Evolutionary conservation across 2,113 vertebrate genomes (phyloP), one percentile per base, ranked within the genome.

Genomic region (Dromas ardeola): DNA sequence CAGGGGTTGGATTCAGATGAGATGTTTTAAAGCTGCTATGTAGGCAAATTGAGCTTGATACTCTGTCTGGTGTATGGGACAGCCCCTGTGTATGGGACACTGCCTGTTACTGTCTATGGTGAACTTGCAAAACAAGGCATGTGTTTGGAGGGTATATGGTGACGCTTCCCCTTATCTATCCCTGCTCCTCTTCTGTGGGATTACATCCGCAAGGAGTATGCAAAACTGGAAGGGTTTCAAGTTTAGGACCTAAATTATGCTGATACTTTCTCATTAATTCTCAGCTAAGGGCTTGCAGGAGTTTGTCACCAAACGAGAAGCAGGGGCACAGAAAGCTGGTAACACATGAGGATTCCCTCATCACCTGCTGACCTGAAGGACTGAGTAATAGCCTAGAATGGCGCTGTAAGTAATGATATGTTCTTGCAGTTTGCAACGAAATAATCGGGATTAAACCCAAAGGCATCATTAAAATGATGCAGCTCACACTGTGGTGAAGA

Each of bases 401-500:
- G 72, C 81, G 58, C 79, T 19, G 43, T 90, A 96, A 94, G 84
- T 96, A 96, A 95, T 96, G 67, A 93, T 42, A 94, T 9, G 62
- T 94, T 95, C 93, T 85, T 78, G 50, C 32, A 74, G 29, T 70
- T 94, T 86, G 84, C 85, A 86, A 71, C 50, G 58, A 86, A 94
- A 93, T 78, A 89, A 95, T 83, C 45, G 12, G 63, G 66, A 93
- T 95, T 97, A 94, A 76, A 53, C 71, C 67, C 78, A 95, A 96
- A 95, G 74, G 52, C 40, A 62, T 62, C 83, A 85, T 88, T 94
- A 94, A 86, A 86, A 72, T 52, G 59, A 55, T 55, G 84, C n/a
- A 71, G 43, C 53, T 95, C 67, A 74, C 13, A 29, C 76, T 83
- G 92, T 49, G 50, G 42, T 70, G 80, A 86, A 84, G 86, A 80